Base-by-base conservation (phyloP, 2,888 invertebrate species). In the Drosophila nr. fundita region DNA sequence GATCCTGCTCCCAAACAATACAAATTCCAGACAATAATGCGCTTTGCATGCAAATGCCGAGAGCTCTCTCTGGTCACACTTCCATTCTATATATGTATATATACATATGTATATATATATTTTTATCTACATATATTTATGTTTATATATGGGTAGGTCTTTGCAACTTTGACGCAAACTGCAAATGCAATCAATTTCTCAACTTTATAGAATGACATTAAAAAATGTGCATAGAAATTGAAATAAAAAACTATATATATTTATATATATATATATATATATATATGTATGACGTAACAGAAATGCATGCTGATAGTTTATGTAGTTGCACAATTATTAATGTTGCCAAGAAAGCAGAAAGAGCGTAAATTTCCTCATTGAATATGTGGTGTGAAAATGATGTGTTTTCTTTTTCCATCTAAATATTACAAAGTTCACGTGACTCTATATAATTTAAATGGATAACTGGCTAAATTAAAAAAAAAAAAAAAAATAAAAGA, bases 1-100 rank as follows among this genome's bases (percentile, higher is more conserved):
- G 50, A 70, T 70, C 30, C 61, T 61, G 42, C 13, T 36, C 27
- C 21, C 69, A 50, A 48, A 63, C 65, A 74, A 78, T 66, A 66
- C 30, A 73, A 76, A 78, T 77, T 79, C 77, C 76, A 80, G 71
- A 73, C 74, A 73, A 68, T 68, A 60, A 53, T 63, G 74, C 57
- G 48, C 64, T 40, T 50, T 36, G 74, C 68, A 74, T 74, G 74
- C 74, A 64, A 74, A 73, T 74, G 63, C 60, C 42, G 38, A 48
- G 30, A 45, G 38, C 45, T 15, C 42, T 53, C 21, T 45, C 45
- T 24, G 45, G 15, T 24, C 24, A 24, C 45, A 45, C 45, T 45
- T 45, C 15, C 24, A 45, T 24, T 42, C 40, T 21, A 5, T 24
- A 18, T 27, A 36, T n/a, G n/a, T 54, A 54, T 27, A 4, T 7